Conservation (phyloP, 2,797 vertebrate genomes). For the Pterois miles region DNA sequence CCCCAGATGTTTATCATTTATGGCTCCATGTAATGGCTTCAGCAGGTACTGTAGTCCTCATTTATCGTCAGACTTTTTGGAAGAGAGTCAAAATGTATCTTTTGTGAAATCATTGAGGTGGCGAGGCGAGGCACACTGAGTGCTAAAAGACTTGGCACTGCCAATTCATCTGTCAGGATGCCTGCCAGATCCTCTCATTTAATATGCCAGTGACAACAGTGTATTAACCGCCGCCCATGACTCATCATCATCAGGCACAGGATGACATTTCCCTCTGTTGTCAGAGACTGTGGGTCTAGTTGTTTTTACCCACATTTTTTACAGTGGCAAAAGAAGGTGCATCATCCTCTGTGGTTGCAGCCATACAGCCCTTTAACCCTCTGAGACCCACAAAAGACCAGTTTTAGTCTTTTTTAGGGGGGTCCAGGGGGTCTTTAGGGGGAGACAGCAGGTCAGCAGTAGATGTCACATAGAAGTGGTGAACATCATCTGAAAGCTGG, state of each 20-base stretch:
- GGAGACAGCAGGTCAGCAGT: too few species aligned
- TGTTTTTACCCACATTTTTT: neutral
- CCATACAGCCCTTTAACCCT: neutral
- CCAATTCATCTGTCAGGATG: neutral
- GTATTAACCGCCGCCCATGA: constrained; percentile 5
- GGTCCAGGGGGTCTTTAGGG: too few species aligned
- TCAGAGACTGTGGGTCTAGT: neutral
- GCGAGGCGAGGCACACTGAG: neutral
- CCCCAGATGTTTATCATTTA: neutral
- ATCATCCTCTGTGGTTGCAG: neutral
- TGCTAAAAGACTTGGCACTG: constrained; percentile 29
- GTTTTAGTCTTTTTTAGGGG: too few species aligned
- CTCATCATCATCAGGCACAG: constrained; percentile 4
- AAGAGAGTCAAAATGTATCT: neutral
- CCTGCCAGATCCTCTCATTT: constrained; percentile 10
- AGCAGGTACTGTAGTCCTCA: neutral
- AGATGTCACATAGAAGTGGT: too few species aligned
- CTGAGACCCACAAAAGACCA: too few species aligned
- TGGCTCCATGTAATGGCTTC: neutral
- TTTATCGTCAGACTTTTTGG: neutral
- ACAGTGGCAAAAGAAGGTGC: neutral
- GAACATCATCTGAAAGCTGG: too few species aligned
- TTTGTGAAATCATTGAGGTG: neutral
- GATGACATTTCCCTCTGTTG: neutral
- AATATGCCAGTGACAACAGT: constrained; percentile 9